Base-by-base conservation (phyloP, 1,140 invertebrate genomes). In the Trissolcus basalis region DNA sequence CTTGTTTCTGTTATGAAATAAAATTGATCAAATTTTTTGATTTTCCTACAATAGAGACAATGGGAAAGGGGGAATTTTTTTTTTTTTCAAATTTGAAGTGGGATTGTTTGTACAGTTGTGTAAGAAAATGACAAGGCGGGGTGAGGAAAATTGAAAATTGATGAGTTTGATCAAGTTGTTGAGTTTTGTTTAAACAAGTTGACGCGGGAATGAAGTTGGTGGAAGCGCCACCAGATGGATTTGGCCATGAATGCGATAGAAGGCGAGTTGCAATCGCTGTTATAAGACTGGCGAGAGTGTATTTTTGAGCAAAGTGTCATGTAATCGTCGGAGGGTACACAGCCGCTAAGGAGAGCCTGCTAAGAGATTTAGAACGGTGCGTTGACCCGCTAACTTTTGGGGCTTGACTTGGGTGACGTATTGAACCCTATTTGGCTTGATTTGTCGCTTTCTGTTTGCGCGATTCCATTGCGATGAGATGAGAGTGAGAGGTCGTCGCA, bases 241-340 rank as follows among this genome's bases (percentile, higher is more conserved):
- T 63, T 54, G 55, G 13, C 65, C 65, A 59, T 69, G 65, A 69
- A 69, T 43, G 27, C 13, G 16, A 32, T 49, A 15, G 6, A 0
- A 48, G 44, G 49, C 59, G 15, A 44, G 12, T 27, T 27, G 19
- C 19, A 27, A 27, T 27, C 6, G 19, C 19, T 27, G 19, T 27
- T 27, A 27, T 27, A 27, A 27, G 19, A 27, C 19, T 27, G 19
- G 55, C 43, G 56, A 45, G 64, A 54, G 54, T 68, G 64, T 49
- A 60, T 54, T 69, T 69, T 59, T 41, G 55, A 69, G 65, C 41
- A 5, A 69, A 69, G 65, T 69, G 65, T 69, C 65, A 69, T 69
- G 65, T 69, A 69, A 69, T 69, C 55, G 33, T 69, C 49, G 43
- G 7, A 13, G 13, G 3, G n/a, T 12, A 44, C 11, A 12, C 11